phyloP scores from a whole-genome alignment of 2,797 vertebrate genomes.

The Girardinus metallicus region DNA sequence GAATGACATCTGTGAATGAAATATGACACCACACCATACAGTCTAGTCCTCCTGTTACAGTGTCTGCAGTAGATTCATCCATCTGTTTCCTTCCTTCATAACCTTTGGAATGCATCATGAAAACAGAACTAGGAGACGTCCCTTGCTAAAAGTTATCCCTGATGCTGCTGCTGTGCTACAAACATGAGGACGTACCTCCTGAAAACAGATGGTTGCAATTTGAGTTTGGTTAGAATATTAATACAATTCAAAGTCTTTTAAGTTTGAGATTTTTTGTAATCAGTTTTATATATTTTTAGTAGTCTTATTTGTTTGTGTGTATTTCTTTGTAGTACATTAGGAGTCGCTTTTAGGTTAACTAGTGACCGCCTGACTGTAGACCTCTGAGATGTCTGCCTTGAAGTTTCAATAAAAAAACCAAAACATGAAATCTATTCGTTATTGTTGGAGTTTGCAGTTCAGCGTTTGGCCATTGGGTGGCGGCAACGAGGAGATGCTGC shows the following conservation, averaged over 20 bases:
- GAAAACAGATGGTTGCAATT: neutral
- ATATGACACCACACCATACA: neutral
- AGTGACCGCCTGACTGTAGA: neutral
- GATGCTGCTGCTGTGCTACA: neutral
- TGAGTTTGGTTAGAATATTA: neutral
- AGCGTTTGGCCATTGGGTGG: conserved; percentile 31
- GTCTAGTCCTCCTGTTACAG: neutral
- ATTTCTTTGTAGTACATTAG: neutral
- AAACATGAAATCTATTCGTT: neutral
- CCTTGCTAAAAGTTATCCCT: neutral
- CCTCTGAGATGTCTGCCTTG: neutral
- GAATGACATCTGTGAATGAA: neutral
- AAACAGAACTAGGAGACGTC: neutral
- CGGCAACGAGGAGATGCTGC: conserved; percentile 45
- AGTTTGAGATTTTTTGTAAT: neutral
- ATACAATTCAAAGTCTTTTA: neutral
- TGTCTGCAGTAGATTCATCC: neutral
- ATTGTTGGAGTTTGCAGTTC: neutral
- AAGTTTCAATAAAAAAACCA: neutral
- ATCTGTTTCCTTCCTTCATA: conserved; percentile 22
- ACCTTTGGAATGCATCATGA: conserved; percentile 41
- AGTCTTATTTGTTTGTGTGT: neutral
- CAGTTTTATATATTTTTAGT: neutral
- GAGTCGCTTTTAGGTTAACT: neutral
- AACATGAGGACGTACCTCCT: neutral